Evolutionary conservation across 2,888 invertebrate species (phyloP).

Genomic region (Drosophila parthenogenetica): DNA sequence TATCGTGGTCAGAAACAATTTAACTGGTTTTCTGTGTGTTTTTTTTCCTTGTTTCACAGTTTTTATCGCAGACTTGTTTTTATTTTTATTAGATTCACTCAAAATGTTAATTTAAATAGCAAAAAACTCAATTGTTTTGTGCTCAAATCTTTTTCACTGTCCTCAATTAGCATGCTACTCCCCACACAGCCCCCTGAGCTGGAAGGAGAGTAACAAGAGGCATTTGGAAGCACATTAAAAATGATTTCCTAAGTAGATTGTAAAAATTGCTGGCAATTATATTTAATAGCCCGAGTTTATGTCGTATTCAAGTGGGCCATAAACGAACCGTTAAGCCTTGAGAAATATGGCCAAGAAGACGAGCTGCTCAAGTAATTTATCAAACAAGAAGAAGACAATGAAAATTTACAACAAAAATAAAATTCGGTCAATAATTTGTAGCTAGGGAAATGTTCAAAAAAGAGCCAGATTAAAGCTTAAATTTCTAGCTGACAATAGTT

Average conservation of each 20-base stretch:
- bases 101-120: conserved; percentile 74
- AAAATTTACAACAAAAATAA: not conserved
- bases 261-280: conserved; percentile 76
- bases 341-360: conserved; percentile 29
- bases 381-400: conserved; percentile 10
- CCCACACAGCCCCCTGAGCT: not conserved
- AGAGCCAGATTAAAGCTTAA: conserved; percentile 1
- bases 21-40: conserved; percentile 16
- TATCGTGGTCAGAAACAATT: conserved; percentile 68
- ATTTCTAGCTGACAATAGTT: conserved; percentile 5
- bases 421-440: conserved; percentile 30
- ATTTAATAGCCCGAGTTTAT: conserved; percentile 70
- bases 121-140: conserved; percentile 65
- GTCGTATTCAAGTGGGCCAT: conserved; percentile 56
- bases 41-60: conserved; percentile 40
- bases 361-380: conserved; percentile 55
- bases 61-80: conserved; percentile 39
- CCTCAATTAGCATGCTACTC: conserved; percentile 64
- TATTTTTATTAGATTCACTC: conserved; percentile 67
- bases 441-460: conserved; percentile 7
- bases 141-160: conserved; percentile 26
- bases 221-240: conserved; percentile 67
- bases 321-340: conserved; percentile 48
- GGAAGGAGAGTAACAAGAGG: not conserved
- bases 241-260: conserved; percentile 78